A percentile compares a stretch with the other conserved stretches of the same genome.
These are phyloP conservation scores for Melanotaenia parkinsoni DNA, from an alignment of 2,797 vertebrate genomes.

Conservation along the genomic window DNA sequence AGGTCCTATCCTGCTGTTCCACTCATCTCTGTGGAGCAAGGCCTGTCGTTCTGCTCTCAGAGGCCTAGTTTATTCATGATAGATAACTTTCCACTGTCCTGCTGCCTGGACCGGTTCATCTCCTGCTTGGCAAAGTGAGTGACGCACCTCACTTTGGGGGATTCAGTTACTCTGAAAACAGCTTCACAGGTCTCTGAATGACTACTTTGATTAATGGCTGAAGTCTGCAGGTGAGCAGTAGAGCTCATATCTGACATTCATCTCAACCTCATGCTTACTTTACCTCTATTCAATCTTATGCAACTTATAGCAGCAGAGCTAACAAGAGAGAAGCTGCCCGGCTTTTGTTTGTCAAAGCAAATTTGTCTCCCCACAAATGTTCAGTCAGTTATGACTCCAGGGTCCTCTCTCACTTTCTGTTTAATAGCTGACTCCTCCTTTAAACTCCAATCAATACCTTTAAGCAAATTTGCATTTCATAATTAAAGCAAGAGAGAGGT, in stretches of 20 bases:
- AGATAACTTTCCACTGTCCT: slow-evolving; percentile 72
- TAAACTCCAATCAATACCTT: slow-evolving; percentile 84
- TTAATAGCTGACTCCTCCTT: slow-evolving; percentile 75
- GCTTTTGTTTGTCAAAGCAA: slow-evolving; percentile 37
- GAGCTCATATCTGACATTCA: slow-evolving; percentile 66
- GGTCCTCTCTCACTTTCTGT: slow-evolving; percentile 67
- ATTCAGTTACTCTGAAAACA: slow-evolving; percentile 87
- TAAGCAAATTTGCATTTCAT: slow-evolving; percentile 82
- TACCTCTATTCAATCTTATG: slow-evolving; percentile 40
- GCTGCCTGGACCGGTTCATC: slow-evolving; percentile 58
- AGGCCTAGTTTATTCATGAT: slow-evolving; percentile 84
- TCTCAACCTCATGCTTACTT: slow-evolving; percentile 46
- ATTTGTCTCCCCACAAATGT: slow-evolving; percentile 37
- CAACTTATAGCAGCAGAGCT: slow-evolving; percentile 13
- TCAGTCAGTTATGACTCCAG: slow-evolving; percentile 59
- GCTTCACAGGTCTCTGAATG: slow-evolving; percentile 77
- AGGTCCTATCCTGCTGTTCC: slow-evolving; percentile 43
- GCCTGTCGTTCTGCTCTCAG: slow-evolving; percentile 54
- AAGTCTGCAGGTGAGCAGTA: slow-evolving; percentile 68
- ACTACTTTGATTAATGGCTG: slow-evolving; percentile 91
- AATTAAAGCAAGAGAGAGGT: slow-evolving; percentile 82
- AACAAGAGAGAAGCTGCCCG: slow-evolving; percentile 17
- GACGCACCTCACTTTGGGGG: slow-evolving; percentile 80
- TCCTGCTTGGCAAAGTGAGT: slow-evolving; percentile 82
- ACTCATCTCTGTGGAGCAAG: slow-evolving; percentile 23